Conservation (phyloP, 2,888 invertebrate species). For the Oeneis ivallda region DNA sequence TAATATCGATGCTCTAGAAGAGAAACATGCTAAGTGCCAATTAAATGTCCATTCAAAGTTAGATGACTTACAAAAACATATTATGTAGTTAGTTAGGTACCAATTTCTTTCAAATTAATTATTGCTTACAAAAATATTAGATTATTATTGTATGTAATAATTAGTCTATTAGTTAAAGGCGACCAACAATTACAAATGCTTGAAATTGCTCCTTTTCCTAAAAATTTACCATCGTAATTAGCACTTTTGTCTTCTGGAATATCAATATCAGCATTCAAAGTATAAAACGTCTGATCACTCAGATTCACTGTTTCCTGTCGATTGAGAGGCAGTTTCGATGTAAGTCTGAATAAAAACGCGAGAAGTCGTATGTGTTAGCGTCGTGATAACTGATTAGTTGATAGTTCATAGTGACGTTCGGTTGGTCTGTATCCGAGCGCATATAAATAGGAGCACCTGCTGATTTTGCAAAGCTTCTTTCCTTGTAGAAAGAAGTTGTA, state of each 20-base stretch:
- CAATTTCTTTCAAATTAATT: too few species aligned
- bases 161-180: too few species aligned
- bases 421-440: constrained; percentile 32
- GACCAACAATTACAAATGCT: too few species aligned
- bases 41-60: too few species aligned
- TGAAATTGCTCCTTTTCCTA: too few species aligned
- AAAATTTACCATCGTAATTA: too few species aligned
- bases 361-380: constrained; percentile 3
- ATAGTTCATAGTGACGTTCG: constrained; percentile 5
- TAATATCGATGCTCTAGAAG: constrained; percentile 1
- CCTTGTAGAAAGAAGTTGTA: constrained; percentile 63
- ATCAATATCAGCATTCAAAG: constrained; percentile 37
- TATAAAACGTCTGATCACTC: constrained; percentile 36
- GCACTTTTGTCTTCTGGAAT: too few species aligned
- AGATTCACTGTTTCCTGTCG: constrained; percentile 11
- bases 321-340: not conserved
- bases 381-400: constrained; percentile 5
- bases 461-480: constrained; percentile 69
- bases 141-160: too few species aligned
- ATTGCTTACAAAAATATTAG: too few species aligned
- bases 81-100: too few species aligned
- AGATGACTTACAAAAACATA: too few species aligned
- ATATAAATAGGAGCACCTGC: constrained; percentile 32
- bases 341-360: not conserved
- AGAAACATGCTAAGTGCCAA: too few species aligned